phyloP scores from a whole-genome alignment of 2,888 invertebrate genomes.

The Chrysopilus asiliformis region DNA sequence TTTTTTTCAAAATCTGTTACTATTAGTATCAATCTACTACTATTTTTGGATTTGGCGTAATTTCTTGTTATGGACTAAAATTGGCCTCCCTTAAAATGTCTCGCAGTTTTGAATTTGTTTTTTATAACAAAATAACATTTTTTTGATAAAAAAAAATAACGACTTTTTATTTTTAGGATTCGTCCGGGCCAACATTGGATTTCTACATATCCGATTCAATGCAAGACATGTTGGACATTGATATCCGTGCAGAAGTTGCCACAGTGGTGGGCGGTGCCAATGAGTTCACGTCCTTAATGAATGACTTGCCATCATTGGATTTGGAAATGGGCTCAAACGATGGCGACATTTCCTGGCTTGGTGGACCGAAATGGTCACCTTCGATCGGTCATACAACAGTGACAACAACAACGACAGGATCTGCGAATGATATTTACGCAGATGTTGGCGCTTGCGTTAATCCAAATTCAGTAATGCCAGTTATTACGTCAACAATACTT shows the following conservation, averaged over 20 bases:
- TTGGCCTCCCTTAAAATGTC: too few relatives aligned
- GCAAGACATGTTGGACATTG: slow-evolving; percentile 83
- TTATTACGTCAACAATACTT: slow-evolving; percentile 42
- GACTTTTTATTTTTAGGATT: slow-evolving; percentile 38
- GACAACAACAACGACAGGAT: slow-evolving; percentile 34
- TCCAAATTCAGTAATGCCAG: slow-evolving; percentile 80
- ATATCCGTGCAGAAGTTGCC: slow-evolving; percentile 76
- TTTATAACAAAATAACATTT: too few relatives aligned
- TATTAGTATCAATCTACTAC: too few relatives aligned
- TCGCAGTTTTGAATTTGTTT: neutral
- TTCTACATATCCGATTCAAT: slow-evolving; percentile 57
- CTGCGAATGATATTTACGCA: slow-evolving; percentile 56
- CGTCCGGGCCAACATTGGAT: slow-evolving; percentile 45
- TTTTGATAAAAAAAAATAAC: too few relatives aligned
- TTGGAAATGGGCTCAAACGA: slow-evolving; percentile 29
- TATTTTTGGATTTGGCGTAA: neutral
- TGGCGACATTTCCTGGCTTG: slow-evolving; percentile 22
- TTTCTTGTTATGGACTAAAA: neutral
- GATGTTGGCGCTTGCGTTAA: slow-evolving; percentile 62
- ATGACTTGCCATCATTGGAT: slow-evolving; percentile 34
- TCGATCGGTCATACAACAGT: slow-evolving; percentile 26
- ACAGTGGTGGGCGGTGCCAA: slow-evolving; percentile 60
- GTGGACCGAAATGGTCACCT: slow-evolving; percentile 14
- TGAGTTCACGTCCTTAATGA: slow-evolving; percentile 42
- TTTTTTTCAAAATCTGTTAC: too few relatives aligned